phyloP scores from a whole-genome alignment of 2,797 vertebrate species.

The Austrolebias charrua region DNA sequence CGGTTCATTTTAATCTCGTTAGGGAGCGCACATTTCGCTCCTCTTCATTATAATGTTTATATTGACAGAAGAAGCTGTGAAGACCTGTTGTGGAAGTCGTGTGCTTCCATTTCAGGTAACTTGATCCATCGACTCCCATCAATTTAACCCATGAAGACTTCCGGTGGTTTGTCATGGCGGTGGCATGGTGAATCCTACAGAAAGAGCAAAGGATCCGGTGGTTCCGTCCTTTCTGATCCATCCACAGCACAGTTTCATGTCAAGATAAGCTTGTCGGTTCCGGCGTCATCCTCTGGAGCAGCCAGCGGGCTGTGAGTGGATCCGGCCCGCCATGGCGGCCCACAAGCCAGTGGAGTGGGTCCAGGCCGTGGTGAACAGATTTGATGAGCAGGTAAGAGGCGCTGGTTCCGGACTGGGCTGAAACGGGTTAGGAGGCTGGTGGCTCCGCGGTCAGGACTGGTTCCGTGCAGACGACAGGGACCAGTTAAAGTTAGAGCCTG shows the following conservation, averaged over 20 bases:
- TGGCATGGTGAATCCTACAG: slow-evolving; percentile 88
- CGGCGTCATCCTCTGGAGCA: slow-evolving; percentile 50
- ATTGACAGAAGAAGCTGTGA: background rate
- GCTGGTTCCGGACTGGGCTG: slow-evolving; percentile 46
- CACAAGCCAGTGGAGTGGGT: slow-evolving; percentile 99
- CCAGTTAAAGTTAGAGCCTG: background rate
- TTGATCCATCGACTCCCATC: slow-evolving; percentile 60
- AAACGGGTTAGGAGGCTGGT: slow-evolving; percentile 6
- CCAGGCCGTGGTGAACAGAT: slow-evolving; percentile 97
- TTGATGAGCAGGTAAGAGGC: slow-evolving; percentile 95
- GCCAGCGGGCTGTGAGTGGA: slow-evolving; percentile 66
- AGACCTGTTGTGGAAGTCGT: slow-evolving; percentile 3
- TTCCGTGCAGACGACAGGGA: background rate
- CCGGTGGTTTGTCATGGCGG: slow-evolving; percentile 98
- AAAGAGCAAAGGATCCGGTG: slow-evolving; percentile 76
- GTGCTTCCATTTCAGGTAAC: background rate
- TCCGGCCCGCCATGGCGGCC: slow-evolving; percentile 92
- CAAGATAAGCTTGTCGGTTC: slow-evolving; percentile 42
- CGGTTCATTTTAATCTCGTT: background rate
- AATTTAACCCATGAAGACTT: slow-evolving; percentile 84
- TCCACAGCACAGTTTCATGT: slow-evolving; percentile 52
- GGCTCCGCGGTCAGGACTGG: too few species aligned
- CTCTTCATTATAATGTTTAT: background rate
- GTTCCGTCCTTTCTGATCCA: slow-evolving; percentile 56
- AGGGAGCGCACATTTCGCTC: background rate